These are phyloP conservation scores for Pterostichus madidus DNA, from an alignment of 2,888 invertebrate species.

Conservation along the genomic window DNA sequence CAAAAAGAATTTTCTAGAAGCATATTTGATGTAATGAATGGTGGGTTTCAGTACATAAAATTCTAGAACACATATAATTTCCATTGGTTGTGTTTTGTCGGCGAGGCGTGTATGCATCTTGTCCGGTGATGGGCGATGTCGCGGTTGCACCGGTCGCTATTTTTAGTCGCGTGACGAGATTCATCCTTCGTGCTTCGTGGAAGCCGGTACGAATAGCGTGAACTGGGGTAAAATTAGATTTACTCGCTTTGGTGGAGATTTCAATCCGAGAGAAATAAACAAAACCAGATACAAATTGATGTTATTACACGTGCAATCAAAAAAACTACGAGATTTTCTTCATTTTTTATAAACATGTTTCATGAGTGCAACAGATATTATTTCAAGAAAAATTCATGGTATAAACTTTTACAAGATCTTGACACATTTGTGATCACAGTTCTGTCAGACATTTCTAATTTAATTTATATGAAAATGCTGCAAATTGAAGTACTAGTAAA, in stretches of 20 bases:
- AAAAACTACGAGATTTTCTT: too few species aligned
- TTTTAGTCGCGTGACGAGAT: constrained; percentile 57
- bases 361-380: too few species aligned
- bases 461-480: too few species aligned
- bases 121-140: neutral
- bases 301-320: constrained; percentile 2
- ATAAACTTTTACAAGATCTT: too few species aligned
- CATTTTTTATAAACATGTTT: too few species aligned
- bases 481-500: too few species aligned
- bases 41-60: neutral
- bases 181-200: constrained; percentile 59
- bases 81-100: neutral
- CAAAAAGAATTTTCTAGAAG: too few species aligned
- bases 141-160: constrained; percentile 25
- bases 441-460: too few species aligned
- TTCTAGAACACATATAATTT: constrained; percentile 27
- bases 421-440: too few species aligned
- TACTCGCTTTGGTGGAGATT: constrained; percentile 47
- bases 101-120: constrained; percentile 11
- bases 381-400: too few species aligned
- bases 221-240: constrained; percentile 52
- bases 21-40: too few species aligned
- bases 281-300: constrained; percentile 2
- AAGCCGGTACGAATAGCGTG: constrained; percentile 49
- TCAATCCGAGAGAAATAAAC: constrained; percentile 4